Percentiles rank a stretch among this genome's conserved stretches.
These are phyloP conservation scores for Australoheros facetus DNA, from an alignment of 2,797 vertebrate genomes.

Conservation along the genomic window DNA sequence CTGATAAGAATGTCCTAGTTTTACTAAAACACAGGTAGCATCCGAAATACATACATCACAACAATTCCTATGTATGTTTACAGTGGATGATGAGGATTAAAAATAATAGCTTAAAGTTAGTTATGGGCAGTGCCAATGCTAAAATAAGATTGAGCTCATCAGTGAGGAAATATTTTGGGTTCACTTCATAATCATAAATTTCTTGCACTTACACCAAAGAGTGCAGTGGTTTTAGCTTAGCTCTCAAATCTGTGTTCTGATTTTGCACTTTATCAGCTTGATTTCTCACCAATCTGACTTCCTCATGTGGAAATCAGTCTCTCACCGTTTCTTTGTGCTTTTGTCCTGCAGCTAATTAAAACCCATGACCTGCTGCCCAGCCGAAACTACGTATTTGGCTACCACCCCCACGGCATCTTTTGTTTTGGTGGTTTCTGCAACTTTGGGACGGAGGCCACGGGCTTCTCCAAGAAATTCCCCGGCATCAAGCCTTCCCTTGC, in stretches of 20 bases:
- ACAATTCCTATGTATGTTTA: background rate
- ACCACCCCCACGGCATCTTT: slow-evolving; percentile 97
- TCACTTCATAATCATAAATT: no score
- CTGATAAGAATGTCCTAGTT: slow-evolving; percentile 62
- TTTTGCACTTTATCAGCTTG: background rate
- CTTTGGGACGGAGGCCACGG: slow-evolving; percentile 95
- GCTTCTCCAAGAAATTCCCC: slow-evolving; percentile 93
- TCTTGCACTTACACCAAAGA: no score
- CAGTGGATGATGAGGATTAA: accelerated
- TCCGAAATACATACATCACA: background rate
- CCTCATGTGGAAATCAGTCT: slow-evolving; percentile 8
- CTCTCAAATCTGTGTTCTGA: background rate
- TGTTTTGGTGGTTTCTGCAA: slow-evolving; percentile 96
- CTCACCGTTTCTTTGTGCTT: slow-evolving; percentile 31
- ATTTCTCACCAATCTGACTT: background rate
- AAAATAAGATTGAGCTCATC: no score
- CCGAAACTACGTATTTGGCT: slow-evolving; percentile 97
- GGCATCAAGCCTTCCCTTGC: slow-evolving; percentile 93
- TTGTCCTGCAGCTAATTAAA: slow-evolving; percentile 89
- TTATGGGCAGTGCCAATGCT: no score
- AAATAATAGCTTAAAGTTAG: no score
- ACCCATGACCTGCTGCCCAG: slow-evolving; percentile 92
- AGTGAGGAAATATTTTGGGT: no score
- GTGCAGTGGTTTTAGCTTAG: background rate
- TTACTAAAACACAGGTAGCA: background rate